phyloP scores from a whole-genome alignment of 2,113 vertebrate species.

The Cyphomyrus plagiostoma region DNA sequence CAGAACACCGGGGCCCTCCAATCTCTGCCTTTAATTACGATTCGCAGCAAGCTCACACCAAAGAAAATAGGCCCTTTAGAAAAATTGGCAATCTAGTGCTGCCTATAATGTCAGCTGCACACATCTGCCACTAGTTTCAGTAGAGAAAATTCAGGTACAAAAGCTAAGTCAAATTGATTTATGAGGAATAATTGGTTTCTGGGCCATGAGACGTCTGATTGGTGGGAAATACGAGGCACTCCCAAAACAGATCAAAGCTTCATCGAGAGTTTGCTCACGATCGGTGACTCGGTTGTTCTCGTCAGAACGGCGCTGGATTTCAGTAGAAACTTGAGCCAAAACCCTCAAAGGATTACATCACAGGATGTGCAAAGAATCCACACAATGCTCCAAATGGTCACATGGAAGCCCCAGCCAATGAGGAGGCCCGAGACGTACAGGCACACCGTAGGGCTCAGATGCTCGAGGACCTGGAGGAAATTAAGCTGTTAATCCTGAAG shows the following conservation, averaged over 20 bases:
- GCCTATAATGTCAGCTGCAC: not conserved
- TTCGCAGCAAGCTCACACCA: not conserved
- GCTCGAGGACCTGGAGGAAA: not conserved
- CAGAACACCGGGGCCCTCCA: slow-evolving; percentile 15
- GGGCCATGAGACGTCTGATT: not conserved
- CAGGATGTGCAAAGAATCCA: not conserved
- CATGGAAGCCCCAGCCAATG: not conserved
- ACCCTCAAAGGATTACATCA: not conserved
- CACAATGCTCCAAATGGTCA: not conserved
- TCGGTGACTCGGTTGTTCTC: not conserved
- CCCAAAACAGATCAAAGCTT: not conserved
- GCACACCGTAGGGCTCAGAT: not conserved
- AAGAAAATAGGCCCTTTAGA: slow-evolving; percentile 8
- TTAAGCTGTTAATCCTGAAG: not conserved
- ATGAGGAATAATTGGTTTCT: slow-evolving; percentile 4
- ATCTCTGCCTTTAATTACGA: slow-evolving; percentile 30
- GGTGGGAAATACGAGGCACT: not conserved
- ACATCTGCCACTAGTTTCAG: not conserved
- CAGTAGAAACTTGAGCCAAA: not conserved
- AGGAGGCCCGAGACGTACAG: not conserved
- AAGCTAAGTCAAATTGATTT: not conserved
- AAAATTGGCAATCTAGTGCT: slow-evolving; percentile 1
- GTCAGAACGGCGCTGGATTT: not conserved
- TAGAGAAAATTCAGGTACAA: not conserved
- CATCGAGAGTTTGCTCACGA: not conserved